These are phyloP conservation scores for Leptinotarsa tumamoca DNA, from an alignment of 2,888 invertebrate species.

Conservation along the genomic window DNA sequence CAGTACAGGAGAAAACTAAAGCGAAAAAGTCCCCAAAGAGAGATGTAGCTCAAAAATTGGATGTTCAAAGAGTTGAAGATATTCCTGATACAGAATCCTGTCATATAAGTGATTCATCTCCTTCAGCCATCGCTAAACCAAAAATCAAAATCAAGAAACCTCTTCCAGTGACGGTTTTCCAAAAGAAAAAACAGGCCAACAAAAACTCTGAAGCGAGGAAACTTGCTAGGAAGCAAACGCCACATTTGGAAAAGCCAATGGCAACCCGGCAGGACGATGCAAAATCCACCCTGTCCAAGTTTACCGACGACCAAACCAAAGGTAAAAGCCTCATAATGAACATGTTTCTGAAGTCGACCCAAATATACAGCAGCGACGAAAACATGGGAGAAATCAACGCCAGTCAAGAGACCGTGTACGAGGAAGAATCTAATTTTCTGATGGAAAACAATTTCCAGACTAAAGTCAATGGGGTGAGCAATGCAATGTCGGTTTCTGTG, in stretches of 20 bases:
- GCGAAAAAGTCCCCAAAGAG: neutral
- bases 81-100: constrained; percentile 20
- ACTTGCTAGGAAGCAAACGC: neutral
- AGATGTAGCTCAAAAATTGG: neutral
- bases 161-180: constrained; percentile 42
- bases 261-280: constrained; percentile 40
- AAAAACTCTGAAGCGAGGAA: constrained; percentile 1
- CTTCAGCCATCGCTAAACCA: constrained; percentile 6
- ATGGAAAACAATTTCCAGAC: constrained; percentile 50
- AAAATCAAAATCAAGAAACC: constrained; percentile 44
- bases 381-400: constrained; percentile 26
- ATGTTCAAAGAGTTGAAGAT: constrained; percentile 16
- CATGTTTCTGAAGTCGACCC: constrained; percentile 62
- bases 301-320: constrained; percentile 53
- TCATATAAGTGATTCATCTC: constrained; percentile 36
- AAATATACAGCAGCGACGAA: constrained; percentile 46
- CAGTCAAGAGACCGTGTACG: constrained; percentile 48
- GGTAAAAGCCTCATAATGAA: constrained; percentile 63
- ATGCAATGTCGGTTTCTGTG: constrained; percentile 53
- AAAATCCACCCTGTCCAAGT: constrained; percentile 43
- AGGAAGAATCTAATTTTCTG: constrained; percentile 52
- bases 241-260: neutral
- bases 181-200: constrained; percentile 23
- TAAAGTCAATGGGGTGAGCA: constrained; percentile 44
- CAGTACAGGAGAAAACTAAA: neutral